phyloP scores from a whole-genome alignment of 2,113 vertebrate genomes.

The Setophaga kirtlandii region DNA sequence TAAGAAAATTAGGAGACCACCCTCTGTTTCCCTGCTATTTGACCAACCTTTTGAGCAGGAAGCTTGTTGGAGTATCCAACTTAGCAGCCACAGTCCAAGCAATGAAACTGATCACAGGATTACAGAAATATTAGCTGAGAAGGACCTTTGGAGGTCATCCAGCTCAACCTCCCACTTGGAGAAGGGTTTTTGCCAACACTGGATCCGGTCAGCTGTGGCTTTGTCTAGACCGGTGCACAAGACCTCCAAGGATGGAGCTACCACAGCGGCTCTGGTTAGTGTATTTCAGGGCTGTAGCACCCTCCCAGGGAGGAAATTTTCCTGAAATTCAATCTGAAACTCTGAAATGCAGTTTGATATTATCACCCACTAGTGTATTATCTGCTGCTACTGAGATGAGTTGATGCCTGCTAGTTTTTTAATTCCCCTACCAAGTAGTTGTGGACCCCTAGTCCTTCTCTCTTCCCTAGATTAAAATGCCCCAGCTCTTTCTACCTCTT shows the following conservation, averaged over 20 bases:
- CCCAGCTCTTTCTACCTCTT: background rate
- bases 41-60: background rate
- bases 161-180: slow-evolving; percentile 23
- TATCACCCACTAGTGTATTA: background rate
- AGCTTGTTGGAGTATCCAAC: background rate
- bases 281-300: background rate
- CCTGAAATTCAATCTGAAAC: background rate
- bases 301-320: background rate
- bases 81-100: background rate
- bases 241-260: slow-evolving; percentile 10
- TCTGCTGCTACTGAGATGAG: background rate
- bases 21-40: background rate
- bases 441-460: background rate
- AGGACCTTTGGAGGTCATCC: slow-evolving; percentile 20
- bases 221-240: slow-evolving; percentile 28
- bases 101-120: background rate
- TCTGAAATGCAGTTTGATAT: background rate
- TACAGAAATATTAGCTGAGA: slow-evolving; percentile 6
- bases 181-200: background rate
- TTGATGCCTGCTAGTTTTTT: background rate
- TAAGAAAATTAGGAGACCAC: background rate
- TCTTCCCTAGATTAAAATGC: background rate
- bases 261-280: background rate
- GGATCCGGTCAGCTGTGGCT: slow-evolving; percentile 16
- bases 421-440: background rate